Base-by-base conservation (phyloP, 2,113 vertebrate genomes). In the Tenebrosternarchus preto region DNA sequence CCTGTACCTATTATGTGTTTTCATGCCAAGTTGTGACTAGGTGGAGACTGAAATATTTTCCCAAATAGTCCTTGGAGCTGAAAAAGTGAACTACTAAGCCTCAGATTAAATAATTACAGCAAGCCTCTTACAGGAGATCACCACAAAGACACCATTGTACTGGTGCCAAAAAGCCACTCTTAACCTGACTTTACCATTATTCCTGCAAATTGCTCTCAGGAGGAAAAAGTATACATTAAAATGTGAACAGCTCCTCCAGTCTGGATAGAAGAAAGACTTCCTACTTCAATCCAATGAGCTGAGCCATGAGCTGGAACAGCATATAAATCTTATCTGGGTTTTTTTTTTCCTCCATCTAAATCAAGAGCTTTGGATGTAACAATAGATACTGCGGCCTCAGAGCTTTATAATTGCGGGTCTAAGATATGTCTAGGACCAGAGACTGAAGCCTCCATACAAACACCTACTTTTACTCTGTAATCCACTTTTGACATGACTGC, bases 21-120 rank as follows among this genome's bases (percentile, higher is more conserved):
- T 1, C 12, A 83, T 71, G 60, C 61, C 80, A 86, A 84, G 60
- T 77, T 72, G 82, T 68, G 5, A 43, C 57, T 79, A 60, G 60
- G 63, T 56, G 56, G 25, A 77, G 67, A 63, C 29, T 43, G 43
- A 69, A 85, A 81, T 85, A 85, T 87, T 87, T 87, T 83, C 79
- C 78, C 75, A 53, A 80, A 73, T 57, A 80, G 75, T 67, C 29
- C 73, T 46, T 43, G 29, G 11, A 86, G 57, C 60, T 50, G 75
- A 81, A 78, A 76, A 85, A 71, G 46, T 68, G 50, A 1, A 11
- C 56, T 50, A 84, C 83, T 80, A 83, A 73, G 31, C 2, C 56
- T 22, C 43, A 77, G 84, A 89, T 91, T 88, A 86, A 90, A 86
- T 88, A 89, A 90, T 89, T 85, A 87, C 57, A 29, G 64, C 61